These are phyloP conservation scores for Tetramorium simillimum DNA, from an alignment of 1,140 invertebrate species.

Conservation along the genomic window DNA sequence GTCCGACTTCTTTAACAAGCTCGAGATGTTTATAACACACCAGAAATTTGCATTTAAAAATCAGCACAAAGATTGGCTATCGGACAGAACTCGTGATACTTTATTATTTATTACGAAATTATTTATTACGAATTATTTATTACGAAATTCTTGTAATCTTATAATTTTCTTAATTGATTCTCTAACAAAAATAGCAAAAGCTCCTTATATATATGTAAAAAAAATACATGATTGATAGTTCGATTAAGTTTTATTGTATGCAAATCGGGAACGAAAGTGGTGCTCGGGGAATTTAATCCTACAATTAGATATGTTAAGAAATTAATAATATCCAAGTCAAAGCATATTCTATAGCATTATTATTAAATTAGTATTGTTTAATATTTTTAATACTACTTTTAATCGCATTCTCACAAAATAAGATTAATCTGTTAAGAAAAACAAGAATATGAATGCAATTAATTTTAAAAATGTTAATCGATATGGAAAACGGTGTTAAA, in stretches of 20 bases:
- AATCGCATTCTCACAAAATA: not conserved
- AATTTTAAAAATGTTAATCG: slow-evolving; percentile 4
- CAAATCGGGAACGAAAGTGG: slow-evolving; percentile 8
- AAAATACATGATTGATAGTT: slow-evolving; percentile 3
- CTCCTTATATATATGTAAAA: not conserved
- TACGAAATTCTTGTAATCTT: not conserved
- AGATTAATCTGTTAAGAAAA: not conserved
- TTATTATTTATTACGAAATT: not conserved
- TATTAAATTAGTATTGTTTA: not conserved
- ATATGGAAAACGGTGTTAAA: not conserved
- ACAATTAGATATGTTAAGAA: not conserved
- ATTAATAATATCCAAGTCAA: not conserved
- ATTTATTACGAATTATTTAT: not conserved
- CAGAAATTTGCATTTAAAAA: not conserved
- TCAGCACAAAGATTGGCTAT: not conserved
- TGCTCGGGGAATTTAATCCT: not conserved
- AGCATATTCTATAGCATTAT: not conserved
- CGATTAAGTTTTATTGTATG: slow-evolving; percentile 46
- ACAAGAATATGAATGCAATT: not conserved
- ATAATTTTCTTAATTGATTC: not conserved
- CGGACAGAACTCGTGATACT: not conserved
- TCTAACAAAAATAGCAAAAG: not conserved
- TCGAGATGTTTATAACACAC: slow-evolving; percentile 55
- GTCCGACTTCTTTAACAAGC: slow-evolving; percentile 70
- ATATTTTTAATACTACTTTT: not conserved